Percentiles rank a stretch among this genome's conserved stretches.
phyloP scores from a whole-genome alignment of 2,113 vertebrate species.

The Gambusia holbrooki region DNA sequence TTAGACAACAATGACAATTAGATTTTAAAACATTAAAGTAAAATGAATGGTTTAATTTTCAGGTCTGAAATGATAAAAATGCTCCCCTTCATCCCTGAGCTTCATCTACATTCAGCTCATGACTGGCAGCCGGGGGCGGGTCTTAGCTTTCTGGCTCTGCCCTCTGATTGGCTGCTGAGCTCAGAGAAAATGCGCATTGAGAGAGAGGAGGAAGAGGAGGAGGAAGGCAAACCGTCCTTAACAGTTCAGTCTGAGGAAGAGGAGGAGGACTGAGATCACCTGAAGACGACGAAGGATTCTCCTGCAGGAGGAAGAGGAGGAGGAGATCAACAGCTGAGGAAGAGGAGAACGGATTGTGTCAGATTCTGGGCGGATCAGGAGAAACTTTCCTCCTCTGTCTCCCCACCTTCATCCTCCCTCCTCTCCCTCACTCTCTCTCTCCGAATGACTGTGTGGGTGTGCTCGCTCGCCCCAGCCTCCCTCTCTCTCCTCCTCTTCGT shows the following conservation, averaged over 20 bases:
- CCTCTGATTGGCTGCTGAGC: conserved; percentile 62
- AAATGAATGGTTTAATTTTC: no score
- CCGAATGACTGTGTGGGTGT: conserved; percentile 39
- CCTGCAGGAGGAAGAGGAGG: conserved; percentile 47
- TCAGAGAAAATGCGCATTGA: conserved; percentile 76
- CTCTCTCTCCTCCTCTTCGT: conserved; percentile 5
- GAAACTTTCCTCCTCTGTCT: conserved; percentile 14
- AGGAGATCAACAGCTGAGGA: conserved; percentile 25
- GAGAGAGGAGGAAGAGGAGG: conserved; percentile 39
- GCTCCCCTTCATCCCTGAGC: conserved; percentile 3
- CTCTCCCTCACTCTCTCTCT: neutral
- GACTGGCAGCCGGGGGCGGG: conserved; percentile 64
- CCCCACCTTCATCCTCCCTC: neutral
- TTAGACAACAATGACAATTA: no score
- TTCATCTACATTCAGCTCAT: conserved; percentile 49
- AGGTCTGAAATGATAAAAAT: no score
- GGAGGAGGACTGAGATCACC: conserved; percentile 44
- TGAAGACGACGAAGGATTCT: conserved; percentile 41
- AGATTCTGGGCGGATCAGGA: conserved; percentile 54
- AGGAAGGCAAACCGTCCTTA: conserved; percentile 36
- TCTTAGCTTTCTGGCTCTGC: neutral
- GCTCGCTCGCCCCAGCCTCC: conserved; percentile 36
- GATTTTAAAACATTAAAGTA: no score
- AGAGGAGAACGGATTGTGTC: conserved; percentile 17
- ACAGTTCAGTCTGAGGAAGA: conserved; percentile 47